phyloP scores from a whole-genome alignment of 2,888 invertebrate species.

The Fragum sueziense region DNA sequence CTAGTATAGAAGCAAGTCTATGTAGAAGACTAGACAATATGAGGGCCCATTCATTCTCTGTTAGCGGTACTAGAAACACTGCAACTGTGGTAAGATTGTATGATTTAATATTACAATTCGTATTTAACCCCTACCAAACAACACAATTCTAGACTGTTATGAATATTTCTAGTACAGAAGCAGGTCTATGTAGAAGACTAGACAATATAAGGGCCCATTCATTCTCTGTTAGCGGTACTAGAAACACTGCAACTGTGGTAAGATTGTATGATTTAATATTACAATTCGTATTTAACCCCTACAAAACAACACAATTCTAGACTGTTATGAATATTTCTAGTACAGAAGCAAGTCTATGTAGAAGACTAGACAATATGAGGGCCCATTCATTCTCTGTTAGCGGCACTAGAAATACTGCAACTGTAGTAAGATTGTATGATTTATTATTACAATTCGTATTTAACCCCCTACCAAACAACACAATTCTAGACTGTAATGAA shows the following conservation, averaged over 20 bases:
- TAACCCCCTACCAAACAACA: background rate
- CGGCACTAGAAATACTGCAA: background rate
- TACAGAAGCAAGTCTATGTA: no score
- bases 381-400: no score
- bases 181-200: conserved; percentile 67
- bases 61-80: background rate
- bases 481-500: conserved; percentile 66
- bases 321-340: no score
- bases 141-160: no score
- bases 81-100: background rate
- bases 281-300: no score
- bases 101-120: background rate
- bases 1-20: conserved; percentile 55
- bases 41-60: conserved; percentile 86
- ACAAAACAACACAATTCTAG: no score
- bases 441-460: background rate
- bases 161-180: no score
- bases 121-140: no score
- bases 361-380: no score
- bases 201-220: conserved; percentile 83
- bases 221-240: conserved; percentile 84
- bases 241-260: background rate
- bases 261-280: no score
- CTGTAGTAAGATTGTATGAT: background rate
- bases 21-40: conserved; percentile 78